Conservation (phyloP, 2,113 vertebrate genomes). For the Triplophysa tibetana region DNA sequence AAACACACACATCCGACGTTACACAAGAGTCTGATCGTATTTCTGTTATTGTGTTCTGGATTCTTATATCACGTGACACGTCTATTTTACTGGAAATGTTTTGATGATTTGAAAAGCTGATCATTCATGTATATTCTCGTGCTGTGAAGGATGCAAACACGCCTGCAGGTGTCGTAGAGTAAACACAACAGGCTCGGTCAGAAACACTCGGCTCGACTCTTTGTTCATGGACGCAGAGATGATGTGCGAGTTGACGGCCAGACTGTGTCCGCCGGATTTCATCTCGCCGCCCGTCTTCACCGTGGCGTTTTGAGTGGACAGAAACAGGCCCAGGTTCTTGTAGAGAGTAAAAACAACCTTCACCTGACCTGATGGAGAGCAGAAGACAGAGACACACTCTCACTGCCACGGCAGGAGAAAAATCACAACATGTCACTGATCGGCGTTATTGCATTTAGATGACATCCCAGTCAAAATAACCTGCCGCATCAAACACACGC, state of each 20-base stretch:
- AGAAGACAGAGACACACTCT: neutral
- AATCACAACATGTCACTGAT: too few species aligned
- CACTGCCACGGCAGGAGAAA: too few species aligned
- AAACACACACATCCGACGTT: neutral
- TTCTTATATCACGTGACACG: too few species aligned
- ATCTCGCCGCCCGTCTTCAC: slow-evolving; percentile 78
- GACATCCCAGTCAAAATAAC: slow-evolving; percentile 4
- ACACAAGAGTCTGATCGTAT: too few species aligned
- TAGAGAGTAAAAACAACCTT: slow-evolving; percentile 90
- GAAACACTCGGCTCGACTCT: slow-evolving; percentile 87
- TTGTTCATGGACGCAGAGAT: slow-evolving; percentile 90
- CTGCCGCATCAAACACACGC: slow-evolving; percentile 6
- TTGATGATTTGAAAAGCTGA: too few species aligned
- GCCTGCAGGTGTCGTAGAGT: slow-evolving; percentile 87
- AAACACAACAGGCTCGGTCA: slow-evolving; percentile 89
- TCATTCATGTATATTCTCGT: too few species aligned
- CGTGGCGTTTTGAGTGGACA: slow-evolving; percentile 87
- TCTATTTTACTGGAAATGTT: too few species aligned
- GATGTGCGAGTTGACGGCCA: slow-evolving; percentile 90
- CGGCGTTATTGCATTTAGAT: too few species aligned
- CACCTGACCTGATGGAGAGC: slow-evolving; percentile 71
- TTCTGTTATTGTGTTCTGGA: too few species aligned
- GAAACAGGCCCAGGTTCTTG: slow-evolving; percentile 88
- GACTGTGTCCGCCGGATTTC: slow-evolving; percentile 65
- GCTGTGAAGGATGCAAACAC: neutral